Base-by-base conservation (phyloP, 2,113 vertebrate genomes). In the Brachyhypopomus gauderio region DNA sequence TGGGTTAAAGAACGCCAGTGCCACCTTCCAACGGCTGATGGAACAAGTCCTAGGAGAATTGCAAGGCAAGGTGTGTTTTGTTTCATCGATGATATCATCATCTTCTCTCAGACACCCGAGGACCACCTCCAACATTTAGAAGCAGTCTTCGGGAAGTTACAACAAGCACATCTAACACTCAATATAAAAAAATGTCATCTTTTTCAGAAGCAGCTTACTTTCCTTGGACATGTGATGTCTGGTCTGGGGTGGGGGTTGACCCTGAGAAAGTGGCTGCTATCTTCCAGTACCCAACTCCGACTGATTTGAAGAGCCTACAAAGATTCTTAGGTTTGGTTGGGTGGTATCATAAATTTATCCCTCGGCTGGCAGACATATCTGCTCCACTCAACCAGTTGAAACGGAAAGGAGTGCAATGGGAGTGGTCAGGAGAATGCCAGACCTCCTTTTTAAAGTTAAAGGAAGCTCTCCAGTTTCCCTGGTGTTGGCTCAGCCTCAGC, bases 301-400 rank as follows among this genome's bases (percentile, higher is more conserved):
- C 12, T 20, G 41, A 59, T 23, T 7, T 83, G 4, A 77, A 67
- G 20, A n/a, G 9, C 3, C 22, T 78, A 3, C 75, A 83, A 16
- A 19, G 75, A 52, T 83, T 72, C 16, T 19, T 83, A 17, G 81
- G 81, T 0, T 27, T 83, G 12, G 66, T 22, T 5, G 67, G 76
- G 0, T 83, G 81, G 81, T 79, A 78, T 19, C 81, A 72, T n/a
- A 78, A 78, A 23, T 83, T 78, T 30, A 78, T 83, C 22, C 56
- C 75, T 1, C 2, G 22, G 0, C 16, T 56, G 2, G 12, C 45
- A 14, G 45, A 52, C 3, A 52, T 52, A 0, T 12, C 45, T 1
- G 55, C 76, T 55, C 69, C 75, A 1, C 20, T 78, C 8, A 72
- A 78, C n/a, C 8, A 34, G 0, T 27, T 78, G 41, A 72, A 78